Conservation (phyloP, 2,113 vertebrate species). For the Platichthys stellatus region DNA sequence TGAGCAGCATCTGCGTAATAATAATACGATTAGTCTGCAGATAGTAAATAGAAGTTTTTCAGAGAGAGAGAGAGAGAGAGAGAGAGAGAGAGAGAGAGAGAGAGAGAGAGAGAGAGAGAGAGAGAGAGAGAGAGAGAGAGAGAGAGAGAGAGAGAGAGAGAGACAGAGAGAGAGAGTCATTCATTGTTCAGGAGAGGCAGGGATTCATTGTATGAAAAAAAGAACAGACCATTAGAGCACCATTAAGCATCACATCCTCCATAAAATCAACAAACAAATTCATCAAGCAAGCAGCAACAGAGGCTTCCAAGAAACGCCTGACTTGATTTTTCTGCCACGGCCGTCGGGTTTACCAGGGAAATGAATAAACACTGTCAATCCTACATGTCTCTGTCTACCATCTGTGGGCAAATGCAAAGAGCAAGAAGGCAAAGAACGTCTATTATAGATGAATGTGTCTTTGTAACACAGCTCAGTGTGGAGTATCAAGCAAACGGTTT, state of each 20-base stretch:
- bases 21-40: background rate
- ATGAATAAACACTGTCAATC: slow-evolving; percentile 37
- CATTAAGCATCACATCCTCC: slow-evolving; percentile 35
- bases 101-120: too few relatives aligned
- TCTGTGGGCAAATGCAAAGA: slow-evolving; percentile 19
- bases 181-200: slow-evolving; percentile 8
- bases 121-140: background rate
- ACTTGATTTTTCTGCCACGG: slow-evolving; percentile 13
- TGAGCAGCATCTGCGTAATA: background rate
- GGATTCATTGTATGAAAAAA: slow-evolving; percentile 16
- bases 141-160: too few relatives aligned
- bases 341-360: slow-evolving; percentile 30
- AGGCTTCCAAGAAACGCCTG: slow-evolving; percentile 27
- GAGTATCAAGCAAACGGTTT: slow-evolving; percentile 12
- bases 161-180: background rate
- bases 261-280: slow-evolving; percentile 56
- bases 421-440: background rate
- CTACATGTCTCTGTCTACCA: slow-evolving; percentile 1
- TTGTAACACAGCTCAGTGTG: slow-evolving; percentile 9
- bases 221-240: slow-evolving; percentile 14
- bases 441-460: slow-evolving; percentile 10
- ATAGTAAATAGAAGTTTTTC: background rate
- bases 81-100: too few relatives aligned
- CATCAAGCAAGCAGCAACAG: slow-evolving; percentile 42
- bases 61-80: background rate